Conservation (phyloP, 2,797 vertebrate genomes). For the Choloepus didactylus region DNA sequence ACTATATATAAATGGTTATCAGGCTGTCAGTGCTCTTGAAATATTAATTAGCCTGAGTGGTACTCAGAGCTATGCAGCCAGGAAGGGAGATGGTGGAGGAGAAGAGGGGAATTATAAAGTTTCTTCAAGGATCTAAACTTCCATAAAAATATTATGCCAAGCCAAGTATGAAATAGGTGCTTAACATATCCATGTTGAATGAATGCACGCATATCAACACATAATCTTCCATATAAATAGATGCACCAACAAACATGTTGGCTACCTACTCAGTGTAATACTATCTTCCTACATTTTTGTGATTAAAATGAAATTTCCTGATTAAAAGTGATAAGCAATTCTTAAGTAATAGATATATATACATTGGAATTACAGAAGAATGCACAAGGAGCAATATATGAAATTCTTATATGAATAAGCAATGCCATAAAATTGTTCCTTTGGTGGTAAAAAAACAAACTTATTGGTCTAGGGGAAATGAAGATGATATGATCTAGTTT, state of each 20-base stretch:
- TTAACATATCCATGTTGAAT: not conserved
- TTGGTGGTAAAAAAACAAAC: constrained; percentile 43
- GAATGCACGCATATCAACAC: not conserved
- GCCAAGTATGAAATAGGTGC: not conserved
- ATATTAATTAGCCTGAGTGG: constrained; percentile 54
- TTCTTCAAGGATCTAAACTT: constrained; percentile 11
- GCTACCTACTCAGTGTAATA: not conserved
- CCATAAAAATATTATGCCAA: constrained; percentile 52
- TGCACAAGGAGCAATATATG: not conserved
- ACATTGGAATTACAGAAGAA: not conserved
- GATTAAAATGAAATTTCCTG: constrained; percentile 35
- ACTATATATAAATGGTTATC: constrained; percentile 49
- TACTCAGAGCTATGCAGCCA: constrained; percentile 2
- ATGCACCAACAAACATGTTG: constrained; percentile 35
- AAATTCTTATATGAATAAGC: constrained; percentile 54
- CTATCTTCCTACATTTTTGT: not conserved
- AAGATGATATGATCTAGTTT: constrained; percentile 56
- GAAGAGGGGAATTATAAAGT: not conserved
- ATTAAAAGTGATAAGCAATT: constrained; percentile 62
- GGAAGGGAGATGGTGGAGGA: not conserved
- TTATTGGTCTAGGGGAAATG: constrained; percentile 30
- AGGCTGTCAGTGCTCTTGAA: constrained; percentile 49
- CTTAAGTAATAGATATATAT: constrained; percentile 2
- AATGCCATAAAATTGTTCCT: not conserved
- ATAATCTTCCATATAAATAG: constrained; percentile 43